Percentiles rank a stretch among this genome's conserved stretches.
These are phyloP conservation scores for Temnothorax unifasciatus DNA, from an alignment of 2,888 invertebrate genomes.

Conservation along the genomic window DNA sequence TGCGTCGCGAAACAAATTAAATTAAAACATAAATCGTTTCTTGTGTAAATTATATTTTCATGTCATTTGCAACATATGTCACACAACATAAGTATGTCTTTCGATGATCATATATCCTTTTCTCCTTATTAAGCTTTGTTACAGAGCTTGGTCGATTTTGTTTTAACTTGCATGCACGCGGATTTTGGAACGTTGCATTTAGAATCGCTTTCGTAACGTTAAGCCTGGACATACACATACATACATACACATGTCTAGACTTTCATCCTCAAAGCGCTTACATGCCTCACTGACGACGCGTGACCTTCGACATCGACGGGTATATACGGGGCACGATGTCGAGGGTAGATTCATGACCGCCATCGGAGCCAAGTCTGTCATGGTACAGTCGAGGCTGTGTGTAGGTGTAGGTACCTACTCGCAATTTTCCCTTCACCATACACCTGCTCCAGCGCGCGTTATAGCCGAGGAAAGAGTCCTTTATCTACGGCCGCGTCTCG, in stretches of 20 bases:
- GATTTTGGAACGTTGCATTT: neutral
- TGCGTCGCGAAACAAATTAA: neutral
- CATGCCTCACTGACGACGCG: slow-evolving; percentile 56
- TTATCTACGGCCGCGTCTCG: slow-evolving; percentile 56
- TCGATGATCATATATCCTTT: neutral
- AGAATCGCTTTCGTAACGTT: slow-evolving; percentile 33
- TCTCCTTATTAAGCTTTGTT: neutral
- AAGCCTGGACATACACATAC: neutral
- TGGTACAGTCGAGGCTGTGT: slow-evolving; percentile 19
- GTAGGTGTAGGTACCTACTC: slow-evolving; percentile 37
- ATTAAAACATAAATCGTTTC: neutral
- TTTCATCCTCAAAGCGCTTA: slow-evolving; percentile 37
- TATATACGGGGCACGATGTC: slow-evolving; percentile 50
- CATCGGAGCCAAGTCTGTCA: slow-evolving; percentile 30
- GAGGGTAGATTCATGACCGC: slow-evolving; percentile 64
- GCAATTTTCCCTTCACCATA: slow-evolving; percentile 62
- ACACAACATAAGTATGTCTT: too few relatives aligned
- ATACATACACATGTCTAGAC: neutral
- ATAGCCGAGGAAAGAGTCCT: slow-evolving; percentile 56
- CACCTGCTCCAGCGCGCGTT: slow-evolving; percentile 66
- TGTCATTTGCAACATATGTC: neutral
- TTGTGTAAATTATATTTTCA: neutral
- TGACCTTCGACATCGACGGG: slow-evolving; percentile 62
- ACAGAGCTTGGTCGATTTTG: neutral
- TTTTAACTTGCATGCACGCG: neutral